Conservation (phyloP, 2,888 invertebrate genomes). For the Itoplectis maculator region DNA sequence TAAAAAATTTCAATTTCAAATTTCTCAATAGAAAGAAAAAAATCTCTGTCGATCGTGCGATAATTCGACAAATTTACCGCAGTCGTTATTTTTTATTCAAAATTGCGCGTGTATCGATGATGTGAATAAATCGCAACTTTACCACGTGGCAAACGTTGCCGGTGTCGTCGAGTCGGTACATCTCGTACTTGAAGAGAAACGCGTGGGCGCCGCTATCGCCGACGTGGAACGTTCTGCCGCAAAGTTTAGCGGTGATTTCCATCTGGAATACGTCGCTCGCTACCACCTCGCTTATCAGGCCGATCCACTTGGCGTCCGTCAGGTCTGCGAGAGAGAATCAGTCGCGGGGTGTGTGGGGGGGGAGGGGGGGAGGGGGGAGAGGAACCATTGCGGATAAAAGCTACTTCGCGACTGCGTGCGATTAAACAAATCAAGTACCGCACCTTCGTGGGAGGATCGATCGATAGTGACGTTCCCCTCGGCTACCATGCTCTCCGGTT, state of each 20-base stretch:
- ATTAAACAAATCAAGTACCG: conserved; percentile 65
- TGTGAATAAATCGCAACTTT: conserved; percentile 21
- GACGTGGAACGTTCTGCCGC: conserved; percentile 70
- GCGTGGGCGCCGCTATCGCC: conserved; percentile 71
- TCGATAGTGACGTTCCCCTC: conserved; percentile 74
- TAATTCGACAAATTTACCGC: neutral
- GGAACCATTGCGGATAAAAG: conserved; percentile 41
- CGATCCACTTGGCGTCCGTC: conserved; percentile 74
- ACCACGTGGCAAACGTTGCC: conserved; percentile 68
- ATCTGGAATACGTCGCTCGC: conserved; percentile 73
- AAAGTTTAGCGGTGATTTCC: conserved; percentile 59
- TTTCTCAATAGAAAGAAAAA: neutral
- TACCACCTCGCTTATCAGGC: conserved; percentile 76
- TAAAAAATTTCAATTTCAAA: neutral
- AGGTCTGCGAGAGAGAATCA: conserved; percentile 70
- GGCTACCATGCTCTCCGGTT: conserved; percentile 67
- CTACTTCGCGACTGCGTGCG: conserved; percentile 28
- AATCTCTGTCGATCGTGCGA: neutral
- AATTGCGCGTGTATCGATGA: neutral
- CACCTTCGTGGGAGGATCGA: conserved; percentile 76
- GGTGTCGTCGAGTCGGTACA: conserved; percentile 72
- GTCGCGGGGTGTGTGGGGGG: neutral
- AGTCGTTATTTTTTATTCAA: neutral
- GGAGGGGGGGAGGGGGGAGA: neutral
- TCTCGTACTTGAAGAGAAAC: conserved; percentile 77